Evolutionary conservation across 92 coral and sea anemone genomes (phyloP).

Genomic region (Parazoanthus atlanticus): DNA sequence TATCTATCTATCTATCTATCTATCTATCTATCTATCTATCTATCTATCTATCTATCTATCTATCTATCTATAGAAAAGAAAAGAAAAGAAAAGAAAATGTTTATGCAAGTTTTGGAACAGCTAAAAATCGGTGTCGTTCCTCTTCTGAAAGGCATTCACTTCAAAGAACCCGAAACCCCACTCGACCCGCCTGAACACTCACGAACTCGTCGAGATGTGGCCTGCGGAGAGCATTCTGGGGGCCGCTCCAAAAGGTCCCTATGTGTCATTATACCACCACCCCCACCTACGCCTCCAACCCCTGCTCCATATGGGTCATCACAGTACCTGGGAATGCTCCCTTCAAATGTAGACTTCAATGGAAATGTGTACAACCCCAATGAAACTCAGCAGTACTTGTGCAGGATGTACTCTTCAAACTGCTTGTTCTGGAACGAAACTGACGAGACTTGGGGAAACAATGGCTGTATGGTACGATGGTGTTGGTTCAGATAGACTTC

Average conservation of each 20-base stretch:
- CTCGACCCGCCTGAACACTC: conserved; percentile 14
- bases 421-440: conserved; percentile 78
- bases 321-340: conserved; percentile 47
- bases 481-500: not conserved
- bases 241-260: conserved; percentile 80
- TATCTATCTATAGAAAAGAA: not conserved
- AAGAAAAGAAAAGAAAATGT: not conserved
- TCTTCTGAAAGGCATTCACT: conserved; percentile 45
- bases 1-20: too few relatives aligned
- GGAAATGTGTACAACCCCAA: conserved; percentile 75
- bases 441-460: conserved; percentile 70
- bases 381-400: conserved; percentile 66
- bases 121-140: not conserved
- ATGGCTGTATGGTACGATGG: conserved; percentile 75
- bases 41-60: too few relatives aligned
- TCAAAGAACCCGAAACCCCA: conserved; percentile 35
- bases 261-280: conserved; percentile 91
- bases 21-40: too few relatives aligned
- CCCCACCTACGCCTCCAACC: conserved; percentile 88
- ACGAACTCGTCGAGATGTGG: conserved; percentile 73
- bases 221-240: conserved; percentile 43
- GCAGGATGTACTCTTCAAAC: conserved; percentile 73
- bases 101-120: too few relatives aligned
- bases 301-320: conserved; percentile 49
- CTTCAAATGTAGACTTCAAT: conserved; percentile 77